Evolutionary conservation across 1,140 invertebrate genomes (phyloP).

Genomic region (Drosophila obscura): DNA sequence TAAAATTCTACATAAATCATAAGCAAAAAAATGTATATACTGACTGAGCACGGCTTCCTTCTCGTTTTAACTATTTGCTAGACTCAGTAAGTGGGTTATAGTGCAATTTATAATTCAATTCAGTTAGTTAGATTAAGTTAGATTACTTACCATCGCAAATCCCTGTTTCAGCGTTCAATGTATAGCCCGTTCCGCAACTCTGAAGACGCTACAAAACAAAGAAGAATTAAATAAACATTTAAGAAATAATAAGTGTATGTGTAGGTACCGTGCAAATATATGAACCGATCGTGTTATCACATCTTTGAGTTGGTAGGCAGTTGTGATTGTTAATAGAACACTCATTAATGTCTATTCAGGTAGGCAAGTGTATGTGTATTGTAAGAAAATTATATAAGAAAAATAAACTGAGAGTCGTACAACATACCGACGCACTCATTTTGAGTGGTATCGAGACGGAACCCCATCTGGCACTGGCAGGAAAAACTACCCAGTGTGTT

Average conservation of each 20-base stretch:
- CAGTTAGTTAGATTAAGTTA: background rate
- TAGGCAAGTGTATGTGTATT: background rate
- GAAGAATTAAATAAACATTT: background rate
- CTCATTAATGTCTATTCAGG: slow-evolving; percentile 86
- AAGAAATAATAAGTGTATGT: slow-evolving; percentile 3
- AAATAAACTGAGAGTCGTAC: slow-evolving; percentile 40
- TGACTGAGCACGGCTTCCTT: no score
- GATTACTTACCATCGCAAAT: slow-evolving; percentile 90
- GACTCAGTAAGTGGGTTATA: no score
- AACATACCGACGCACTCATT: slow-evolving; percentile 88
- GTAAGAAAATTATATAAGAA: background rate
- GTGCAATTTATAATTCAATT: background rate
- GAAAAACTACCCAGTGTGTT: slow-evolving; percentile 91
- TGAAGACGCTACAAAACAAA: slow-evolving; percentile 85
- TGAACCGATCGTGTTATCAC: slow-evolving; percentile 95
- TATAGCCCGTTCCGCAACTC: slow-evolving; percentile 98
- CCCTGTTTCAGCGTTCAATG: slow-evolving; percentile 93
- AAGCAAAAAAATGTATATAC: no score
- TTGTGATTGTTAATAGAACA: slow-evolving; percentile 86
- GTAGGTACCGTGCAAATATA: slow-evolving; percentile 89
- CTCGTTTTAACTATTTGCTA: background rate
- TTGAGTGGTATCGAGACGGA: slow-evolving; percentile 87
- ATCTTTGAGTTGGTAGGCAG: slow-evolving; percentile 89
- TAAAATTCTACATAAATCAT: no score
- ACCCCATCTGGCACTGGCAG: slow-evolving; percentile 91